A percentile compares a stretch with the other conserved stretches of the same genome.
Conservation (phyloP, 2,888 invertebrate species). For the Agrotis segetum region DNA sequence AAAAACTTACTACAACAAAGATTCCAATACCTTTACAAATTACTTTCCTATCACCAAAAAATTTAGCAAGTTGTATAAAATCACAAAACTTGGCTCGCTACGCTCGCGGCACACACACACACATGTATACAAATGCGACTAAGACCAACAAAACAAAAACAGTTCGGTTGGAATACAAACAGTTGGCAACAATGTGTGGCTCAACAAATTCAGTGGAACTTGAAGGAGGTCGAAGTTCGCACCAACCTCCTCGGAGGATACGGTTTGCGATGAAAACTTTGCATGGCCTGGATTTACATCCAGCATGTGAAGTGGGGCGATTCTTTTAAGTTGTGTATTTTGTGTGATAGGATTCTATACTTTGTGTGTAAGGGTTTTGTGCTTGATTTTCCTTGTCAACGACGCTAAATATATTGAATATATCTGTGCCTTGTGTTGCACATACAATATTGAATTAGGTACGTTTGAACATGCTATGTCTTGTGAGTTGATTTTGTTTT, state of each 20-base stretch:
- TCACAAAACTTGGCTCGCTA: constrained; percentile 21
- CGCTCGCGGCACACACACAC: constrained; percentile 25
- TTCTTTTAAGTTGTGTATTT: constrained; percentile 17
- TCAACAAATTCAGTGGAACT: constrained; percentile 55
- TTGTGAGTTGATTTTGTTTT: constrained; percentile 8
- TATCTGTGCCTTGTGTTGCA: too few relatives aligned
- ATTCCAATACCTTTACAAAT: constrained; percentile 30
- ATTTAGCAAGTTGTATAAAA: constrained; percentile 17
- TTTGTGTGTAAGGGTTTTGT: constrained; percentile 1
- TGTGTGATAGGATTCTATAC: constrained; percentile 21
- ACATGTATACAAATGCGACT: constrained; percentile 26
- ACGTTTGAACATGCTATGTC: too few relatives aligned
- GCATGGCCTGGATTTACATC: constrained; percentile 22
- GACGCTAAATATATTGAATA: background rate
- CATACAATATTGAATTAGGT: too few relatives aligned
- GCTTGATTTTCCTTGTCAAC: constrained; percentile 14
- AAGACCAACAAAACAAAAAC: constrained; percentile 61
- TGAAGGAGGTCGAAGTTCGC: constrained; percentile 44
- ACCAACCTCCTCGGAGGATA: constrained; percentile 39
- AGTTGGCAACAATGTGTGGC: constrained; percentile 56
- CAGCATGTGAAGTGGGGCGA: constrained; percentile 15
- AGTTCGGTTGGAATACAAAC: constrained; percentile 60
- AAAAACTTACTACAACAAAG: background rate
- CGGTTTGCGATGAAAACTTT: constrained; percentile 63
- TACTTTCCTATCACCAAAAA: constrained; percentile 15